phyloP scores from a whole-genome alignment of 2,113 vertebrate species.

The Ageneiosus marmoratus region DNA sequence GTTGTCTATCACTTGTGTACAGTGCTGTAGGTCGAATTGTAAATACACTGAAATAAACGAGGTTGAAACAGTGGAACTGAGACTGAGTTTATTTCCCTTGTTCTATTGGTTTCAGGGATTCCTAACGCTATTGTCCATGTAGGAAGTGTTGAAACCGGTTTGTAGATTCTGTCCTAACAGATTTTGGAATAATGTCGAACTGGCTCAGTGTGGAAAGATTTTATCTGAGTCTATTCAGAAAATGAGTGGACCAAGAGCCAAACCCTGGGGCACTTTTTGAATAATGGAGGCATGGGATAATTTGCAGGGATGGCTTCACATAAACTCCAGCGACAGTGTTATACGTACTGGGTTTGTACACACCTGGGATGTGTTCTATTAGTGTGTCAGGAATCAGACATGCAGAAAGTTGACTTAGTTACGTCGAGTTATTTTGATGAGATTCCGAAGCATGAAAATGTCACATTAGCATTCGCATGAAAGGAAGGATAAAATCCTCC shows the following conservation, averaged over 20 bases:
- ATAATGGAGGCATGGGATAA: background rate
- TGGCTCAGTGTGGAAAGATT: background rate
- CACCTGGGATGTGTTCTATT: background rate
- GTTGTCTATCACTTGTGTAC: too few species aligned
- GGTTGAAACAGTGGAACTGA: background rate
- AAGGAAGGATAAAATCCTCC: background rate
- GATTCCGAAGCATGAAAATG: constrained; percentile 30
- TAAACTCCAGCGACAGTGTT: background rate
- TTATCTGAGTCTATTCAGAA: background rate
- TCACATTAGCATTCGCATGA: constrained; percentile 15
- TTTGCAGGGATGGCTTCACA: background rate
- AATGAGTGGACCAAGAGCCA: background rate
- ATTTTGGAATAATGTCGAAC: background rate
- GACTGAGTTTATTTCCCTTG: too few species aligned
- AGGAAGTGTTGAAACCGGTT: background rate
- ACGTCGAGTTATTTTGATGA: background rate
- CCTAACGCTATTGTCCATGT: background rate
- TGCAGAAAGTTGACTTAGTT: background rate
- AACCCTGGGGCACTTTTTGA: constrained; percentile 14
- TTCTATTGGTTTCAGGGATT: background rate
- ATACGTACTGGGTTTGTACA: background rate
- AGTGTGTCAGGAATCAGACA: background rate
- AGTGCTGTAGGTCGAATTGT: background rate
- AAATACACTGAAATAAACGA: background rate
- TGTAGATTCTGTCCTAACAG: background rate